Evolutionary conservation across 2,797 vertebrate genomes (phyloP).

Genomic region (Cyprinodon diabolis): DNA sequence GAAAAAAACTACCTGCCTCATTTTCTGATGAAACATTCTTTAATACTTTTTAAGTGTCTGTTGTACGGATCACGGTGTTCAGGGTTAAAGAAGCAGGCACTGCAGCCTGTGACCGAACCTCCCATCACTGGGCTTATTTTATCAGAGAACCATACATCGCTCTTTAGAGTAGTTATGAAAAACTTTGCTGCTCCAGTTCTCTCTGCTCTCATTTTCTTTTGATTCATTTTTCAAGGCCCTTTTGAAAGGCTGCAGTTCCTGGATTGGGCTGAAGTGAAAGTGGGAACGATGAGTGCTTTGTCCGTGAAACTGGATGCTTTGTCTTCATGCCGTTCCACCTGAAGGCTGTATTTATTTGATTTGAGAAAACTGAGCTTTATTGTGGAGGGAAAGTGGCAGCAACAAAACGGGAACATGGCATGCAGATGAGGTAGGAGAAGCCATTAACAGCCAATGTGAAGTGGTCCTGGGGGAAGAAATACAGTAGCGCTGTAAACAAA

Average conservation of each 20-base stretch:
- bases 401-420: constrained; percentile 37
- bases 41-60: not conserved
- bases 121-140: constrained; percentile 1
- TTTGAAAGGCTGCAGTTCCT: constrained; percentile 22
- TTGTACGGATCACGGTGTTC: not conserved
- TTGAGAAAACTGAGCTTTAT: constrained; percentile 35
- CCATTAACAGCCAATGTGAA: constrained; percentile 22
- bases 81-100: not conserved
- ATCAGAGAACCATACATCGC: constrained; percentile 31
- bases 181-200: constrained; percentile 21
- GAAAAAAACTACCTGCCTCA: not conserved
- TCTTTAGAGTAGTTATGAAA: constrained; percentile 28
- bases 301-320: constrained; percentile 32
- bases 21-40: not conserved
- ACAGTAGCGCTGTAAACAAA: not conserved
- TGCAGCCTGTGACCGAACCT: not conserved
- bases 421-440: constrained; percentile 46
- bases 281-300: constrained; percentile 5
- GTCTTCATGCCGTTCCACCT: constrained; percentile 15
- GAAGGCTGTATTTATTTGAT: constrained; percentile 17
- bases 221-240: constrained; percentile 34
- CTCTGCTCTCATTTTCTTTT: constrained; percentile 24
- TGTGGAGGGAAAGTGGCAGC: constrained; percentile 27
- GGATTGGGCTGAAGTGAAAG: constrained; percentile 20
- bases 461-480: not conserved